phyloP scores from a whole-genome alignment of 2,113 vertebrate species.

The Prionailurus bengalensis region DNA sequence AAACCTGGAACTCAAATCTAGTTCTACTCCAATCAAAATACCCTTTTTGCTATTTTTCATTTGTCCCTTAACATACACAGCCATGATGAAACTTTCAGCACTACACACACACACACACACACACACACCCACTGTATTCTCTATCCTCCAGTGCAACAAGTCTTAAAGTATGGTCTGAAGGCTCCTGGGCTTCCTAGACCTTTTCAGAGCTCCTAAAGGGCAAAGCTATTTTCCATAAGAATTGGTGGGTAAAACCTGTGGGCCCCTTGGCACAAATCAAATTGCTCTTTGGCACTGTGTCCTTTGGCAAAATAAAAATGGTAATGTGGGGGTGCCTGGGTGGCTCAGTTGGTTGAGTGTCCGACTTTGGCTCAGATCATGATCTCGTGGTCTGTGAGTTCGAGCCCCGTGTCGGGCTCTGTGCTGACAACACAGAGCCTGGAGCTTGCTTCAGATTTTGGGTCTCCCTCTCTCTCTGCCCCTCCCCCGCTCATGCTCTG shows the following conservation, averaged over 20 bases:
- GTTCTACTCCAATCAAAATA: not conserved
- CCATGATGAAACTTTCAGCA: not conserved
- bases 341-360: no score
- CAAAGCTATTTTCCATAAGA: slow-evolving; percentile 43
- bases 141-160: not conserved
- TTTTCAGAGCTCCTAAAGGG: not conserved
- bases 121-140: not conserved
- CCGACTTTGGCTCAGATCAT: no score
- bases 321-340: not conserved
- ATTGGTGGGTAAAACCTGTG: not conserved
- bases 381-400: no score
- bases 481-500: no score
- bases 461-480: no score
- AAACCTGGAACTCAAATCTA: not conserved
- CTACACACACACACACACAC: not conserved
- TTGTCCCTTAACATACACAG: not conserved
- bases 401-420: no score
- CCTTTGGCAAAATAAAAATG: slow-evolving; percentile 30
- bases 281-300: not conserved
- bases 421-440: no score
- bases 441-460: no score
- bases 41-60: slow-evolving; percentile 20
- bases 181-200: not conserved
- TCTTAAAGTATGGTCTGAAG: not conserved
- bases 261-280: not conserved